Conservation (phyloP, 2,113 vertebrate genomes). For the Barbus barbus region DNA sequence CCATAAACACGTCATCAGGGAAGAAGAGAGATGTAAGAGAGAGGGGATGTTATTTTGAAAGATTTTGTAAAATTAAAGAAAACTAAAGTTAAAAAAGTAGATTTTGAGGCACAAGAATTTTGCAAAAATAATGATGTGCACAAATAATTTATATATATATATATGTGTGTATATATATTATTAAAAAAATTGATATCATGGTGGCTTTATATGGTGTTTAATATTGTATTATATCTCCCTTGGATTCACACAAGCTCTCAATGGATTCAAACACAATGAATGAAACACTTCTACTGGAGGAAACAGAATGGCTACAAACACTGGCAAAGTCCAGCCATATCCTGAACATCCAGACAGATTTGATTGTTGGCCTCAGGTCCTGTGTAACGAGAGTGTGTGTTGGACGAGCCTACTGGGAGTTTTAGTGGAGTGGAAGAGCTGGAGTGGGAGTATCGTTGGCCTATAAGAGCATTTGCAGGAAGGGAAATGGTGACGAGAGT, state of each 20-base stretch:
- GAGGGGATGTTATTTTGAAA: too few species aligned
- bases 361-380: constrained; percentile 7
- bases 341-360: constrained; percentile 15
- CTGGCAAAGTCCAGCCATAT: neutral
- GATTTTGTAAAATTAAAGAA: too few species aligned
- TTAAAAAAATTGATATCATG: too few species aligned
- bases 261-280: constrained; percentile 11
- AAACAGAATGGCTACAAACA: neutral
- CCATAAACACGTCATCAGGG: too few species aligned
- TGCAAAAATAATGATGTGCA: too few species aligned
- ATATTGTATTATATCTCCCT: neutral
- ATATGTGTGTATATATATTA: too few species aligned
- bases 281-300: neutral
- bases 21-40: too few species aligned
- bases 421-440: neutral
- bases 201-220: neutral
- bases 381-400: constrained; percentile 14
- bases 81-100: too few species aligned
- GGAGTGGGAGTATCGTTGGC: neutral
- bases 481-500: neutral
- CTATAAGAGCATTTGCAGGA: neutral
- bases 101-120: too few species aligned
- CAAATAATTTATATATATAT: too few species aligned
- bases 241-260: neutral
- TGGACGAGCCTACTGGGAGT: constrained; percentile 7